phyloP scores from a whole-genome alignment of 1,140 invertebrate species.

The Drosophila saltans region DNA sequence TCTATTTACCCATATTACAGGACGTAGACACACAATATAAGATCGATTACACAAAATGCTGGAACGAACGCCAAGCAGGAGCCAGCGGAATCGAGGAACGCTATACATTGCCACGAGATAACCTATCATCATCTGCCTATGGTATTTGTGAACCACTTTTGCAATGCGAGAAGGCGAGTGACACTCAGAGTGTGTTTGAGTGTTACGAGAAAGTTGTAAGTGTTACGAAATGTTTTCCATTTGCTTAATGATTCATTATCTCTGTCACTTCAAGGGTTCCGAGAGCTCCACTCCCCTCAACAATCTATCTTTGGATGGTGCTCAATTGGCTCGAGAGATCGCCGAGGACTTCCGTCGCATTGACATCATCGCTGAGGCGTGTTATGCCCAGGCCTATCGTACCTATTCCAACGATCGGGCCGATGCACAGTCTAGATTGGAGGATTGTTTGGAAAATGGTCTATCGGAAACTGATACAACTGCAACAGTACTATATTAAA shows the following conservation, averaged over 20 bases:
- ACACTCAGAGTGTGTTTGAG: background rate
- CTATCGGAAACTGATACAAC: background rate
- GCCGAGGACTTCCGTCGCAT: background rate
- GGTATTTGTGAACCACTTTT: background rate
- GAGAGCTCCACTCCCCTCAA: background rate
- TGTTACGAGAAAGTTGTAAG: conserved; percentile 7
- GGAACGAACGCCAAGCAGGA: background rate
- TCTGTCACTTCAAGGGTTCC: background rate
- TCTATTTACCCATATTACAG: background rate
- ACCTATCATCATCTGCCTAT: background rate
- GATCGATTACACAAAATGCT: background rate
- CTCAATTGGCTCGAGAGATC: conserved; percentile 5
- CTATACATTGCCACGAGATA: background rate
- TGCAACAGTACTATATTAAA: too few relatives aligned
- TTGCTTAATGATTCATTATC: background rate
- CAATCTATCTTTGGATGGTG: background rate
- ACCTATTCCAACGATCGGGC: background rate
- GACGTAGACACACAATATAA: background rate
- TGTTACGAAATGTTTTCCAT: background rate
- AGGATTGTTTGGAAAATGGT: conserved; percentile 4
- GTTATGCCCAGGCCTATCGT: background rate
- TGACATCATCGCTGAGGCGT: background rate
- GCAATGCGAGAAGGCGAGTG: background rate
- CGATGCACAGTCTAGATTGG: background rate
- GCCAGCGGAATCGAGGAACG: background rate